Percentiles rank a stretch among this genome's conserved stretches.
These are phyloP conservation scores for Stenopsyche tienmushanensis DNA, from an alignment of 1,140 invertebrate species.

Conservation along the genomic window DNA sequence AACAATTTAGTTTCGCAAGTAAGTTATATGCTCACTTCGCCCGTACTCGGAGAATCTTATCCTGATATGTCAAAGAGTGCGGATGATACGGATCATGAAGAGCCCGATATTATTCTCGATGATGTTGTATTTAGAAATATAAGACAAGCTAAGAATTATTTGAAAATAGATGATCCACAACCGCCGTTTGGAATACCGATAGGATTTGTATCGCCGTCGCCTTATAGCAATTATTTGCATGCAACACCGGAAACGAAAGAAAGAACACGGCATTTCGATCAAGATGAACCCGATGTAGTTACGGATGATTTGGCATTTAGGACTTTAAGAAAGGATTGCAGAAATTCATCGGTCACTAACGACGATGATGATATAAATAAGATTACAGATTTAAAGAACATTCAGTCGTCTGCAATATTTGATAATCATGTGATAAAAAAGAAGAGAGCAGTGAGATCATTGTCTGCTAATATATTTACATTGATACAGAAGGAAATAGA, in stretches of 20 bases:
- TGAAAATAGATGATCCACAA: conserved; percentile 75
- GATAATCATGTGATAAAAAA: conserved; percentile 59
- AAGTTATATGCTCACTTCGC: conserved; percentile 73
- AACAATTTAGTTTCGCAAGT: conserved; percentile 62
- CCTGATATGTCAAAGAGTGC: conserved; percentile 54
- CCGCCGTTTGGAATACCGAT: conserved; percentile 88
- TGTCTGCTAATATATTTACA: conserved; percentile 78
- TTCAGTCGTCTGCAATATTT: conserved; percentile 42
- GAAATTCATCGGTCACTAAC: conserved; percentile 49
- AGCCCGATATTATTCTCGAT: conserved; percentile 80
- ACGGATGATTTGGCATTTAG: conserved; percentile 85
- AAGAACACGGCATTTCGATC: conserved; percentile 63
- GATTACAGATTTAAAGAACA: conserved; percentile 48
- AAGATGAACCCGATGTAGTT: conserved; percentile 75
- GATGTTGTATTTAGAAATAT: conserved; percentile 82
- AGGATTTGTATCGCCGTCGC: conserved; percentile 71
- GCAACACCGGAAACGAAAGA: conserved; percentile 63
- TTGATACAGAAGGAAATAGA: conserved; percentile 64
- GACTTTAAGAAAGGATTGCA: conserved; percentile 75
- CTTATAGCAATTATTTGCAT: conserved; percentile 82
- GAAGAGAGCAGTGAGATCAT: conserved; percentile 72
- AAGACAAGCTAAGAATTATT: conserved; percentile 70
- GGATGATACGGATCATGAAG: conserved; percentile 54
- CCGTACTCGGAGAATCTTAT: conserved; percentile 56
- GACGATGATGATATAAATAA: conserved; percentile 49